phyloP scores from a whole-genome alignment of 2,888 invertebrate genomes.

The Tipula confusa region DNA sequence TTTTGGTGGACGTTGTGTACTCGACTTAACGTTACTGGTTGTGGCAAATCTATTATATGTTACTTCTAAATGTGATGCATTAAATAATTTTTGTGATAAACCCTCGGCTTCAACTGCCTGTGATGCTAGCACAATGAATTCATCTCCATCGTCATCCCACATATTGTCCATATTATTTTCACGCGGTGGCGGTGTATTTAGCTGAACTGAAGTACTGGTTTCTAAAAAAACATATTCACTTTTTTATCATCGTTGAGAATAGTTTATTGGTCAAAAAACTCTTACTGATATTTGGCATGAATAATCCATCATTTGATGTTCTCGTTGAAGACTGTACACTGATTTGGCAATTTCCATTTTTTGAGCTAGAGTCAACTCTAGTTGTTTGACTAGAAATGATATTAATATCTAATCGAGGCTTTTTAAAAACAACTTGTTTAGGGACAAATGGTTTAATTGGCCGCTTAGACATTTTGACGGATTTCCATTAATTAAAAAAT shows the following conservation, averaged over 20 bases:
- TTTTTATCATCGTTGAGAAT: not conserved
- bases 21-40: slow-evolving; percentile 28
- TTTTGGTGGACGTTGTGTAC: slow-evolving; percentile 32
- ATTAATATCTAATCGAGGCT: not conserved
- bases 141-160: slow-evolving; percentile 48
- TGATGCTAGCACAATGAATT: slow-evolving; percentile 45
- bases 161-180: slow-evolving; percentile 37
- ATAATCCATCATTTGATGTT: not conserved
- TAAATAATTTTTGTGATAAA: slow-evolving; percentile 32
- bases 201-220: not conserved
- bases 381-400: not conserved
- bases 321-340: not conserved
- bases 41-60: not conserved
- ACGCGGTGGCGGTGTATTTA: not conserved
- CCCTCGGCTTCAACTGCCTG: slow-evolving; percentile 44
- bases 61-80: slow-evolving; percentile 26
- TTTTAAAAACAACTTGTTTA: not conserved
- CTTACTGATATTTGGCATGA: not conserved
- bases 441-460: not conserved
- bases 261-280: not conserved
- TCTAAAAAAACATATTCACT: not conserved
- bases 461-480: not conserved
- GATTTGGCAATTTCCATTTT: not conserved
- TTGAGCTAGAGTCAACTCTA: not conserved
- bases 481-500: not conserved